phyloP scores from a whole-genome alignment of 2,113 vertebrate species.

The Varanus salvator region DNA sequence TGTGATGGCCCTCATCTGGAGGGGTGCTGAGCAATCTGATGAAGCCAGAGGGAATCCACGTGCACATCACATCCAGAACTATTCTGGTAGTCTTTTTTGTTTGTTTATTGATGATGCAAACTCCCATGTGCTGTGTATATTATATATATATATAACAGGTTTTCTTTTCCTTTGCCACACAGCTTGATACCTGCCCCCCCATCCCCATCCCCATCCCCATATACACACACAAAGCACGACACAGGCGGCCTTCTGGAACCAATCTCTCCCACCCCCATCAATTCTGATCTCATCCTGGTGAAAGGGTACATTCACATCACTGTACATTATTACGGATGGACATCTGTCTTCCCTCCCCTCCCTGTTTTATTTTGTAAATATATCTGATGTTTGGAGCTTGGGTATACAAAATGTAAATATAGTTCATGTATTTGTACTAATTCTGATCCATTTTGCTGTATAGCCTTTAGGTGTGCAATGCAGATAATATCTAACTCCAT shows the following conservation, averaged over 20 bases:
- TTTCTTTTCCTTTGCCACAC: background rate
- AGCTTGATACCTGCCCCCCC: background rate
- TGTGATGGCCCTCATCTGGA: constrained; percentile 20
- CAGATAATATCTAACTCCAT: constrained; percentile 94
- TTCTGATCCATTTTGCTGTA: constrained; percentile 98
- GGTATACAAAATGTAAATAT: constrained; percentile 99
- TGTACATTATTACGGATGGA: constrained; percentile 91
- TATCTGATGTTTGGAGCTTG: constrained; percentile 94
- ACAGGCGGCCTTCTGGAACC: constrained; percentile 81
- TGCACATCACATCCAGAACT: background rate
- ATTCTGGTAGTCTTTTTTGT: constrained; percentile 24
- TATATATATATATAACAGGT: background rate
- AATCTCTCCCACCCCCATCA: constrained; percentile 52
- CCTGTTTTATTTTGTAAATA: constrained; percentile 99
- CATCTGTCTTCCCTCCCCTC: constrained; percentile 76
- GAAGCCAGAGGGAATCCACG: background rate
- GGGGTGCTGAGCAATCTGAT: constrained; percentile 4
- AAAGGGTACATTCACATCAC: constrained; percentile 84
- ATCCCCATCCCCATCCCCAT: constrained; percentile 31
- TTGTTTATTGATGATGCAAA: constrained; percentile 29
- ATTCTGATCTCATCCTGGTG: constrained; percentile 76
- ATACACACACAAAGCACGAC: constrained; percentile 57
- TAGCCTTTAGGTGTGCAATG: constrained; percentile 97
- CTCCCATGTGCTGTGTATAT: constrained; percentile 5
- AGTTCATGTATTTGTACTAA: constrained; percentile 99